Evolutionary conservation across 2,797 vertebrate species (phyloP).

Genomic region (Bovichtus diacanthus): DNA sequence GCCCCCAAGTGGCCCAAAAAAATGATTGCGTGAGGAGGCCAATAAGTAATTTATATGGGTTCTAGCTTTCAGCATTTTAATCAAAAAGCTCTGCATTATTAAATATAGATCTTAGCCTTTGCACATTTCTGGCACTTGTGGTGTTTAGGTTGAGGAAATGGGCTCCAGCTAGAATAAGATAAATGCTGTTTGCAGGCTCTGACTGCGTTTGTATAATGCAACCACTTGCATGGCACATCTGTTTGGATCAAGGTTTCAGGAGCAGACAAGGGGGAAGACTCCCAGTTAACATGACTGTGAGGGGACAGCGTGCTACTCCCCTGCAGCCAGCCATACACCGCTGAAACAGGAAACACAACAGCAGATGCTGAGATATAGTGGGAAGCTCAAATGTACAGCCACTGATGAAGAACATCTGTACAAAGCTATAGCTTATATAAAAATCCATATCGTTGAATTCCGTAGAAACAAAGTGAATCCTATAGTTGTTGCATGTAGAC

Average conservation of each 20-base stretch:
- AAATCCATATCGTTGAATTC: background rate
- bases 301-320: constrained; percentile 21
- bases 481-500: constrained; percentile 12
- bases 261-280: constrained; percentile 43
- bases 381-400: background rate
- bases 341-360: constrained; percentile 18
- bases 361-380: constrained; percentile 18
- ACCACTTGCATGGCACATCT: constrained; percentile 36
- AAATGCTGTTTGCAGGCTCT: constrained; percentile 21
- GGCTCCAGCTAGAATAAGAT: constrained; percentile 23
- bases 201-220: constrained; percentile 34
- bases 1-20: background rate
- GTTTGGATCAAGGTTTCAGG: constrained; percentile 50
- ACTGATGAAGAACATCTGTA: background rate
- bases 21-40: background rate
- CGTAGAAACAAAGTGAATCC: background rate
- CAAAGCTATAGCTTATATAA: background rate
- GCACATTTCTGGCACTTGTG: background rate
- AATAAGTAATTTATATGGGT: no score
- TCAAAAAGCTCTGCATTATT: background rate
- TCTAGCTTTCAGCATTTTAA: background rate
- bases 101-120: constrained; percentile 8
- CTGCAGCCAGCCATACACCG: constrained; percentile 29
- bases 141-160: constrained; percentile 24
- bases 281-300: constrained; percentile 49